Evolutionary conservation across 2,113 vertebrate species (phyloP).

Genomic region (human): GRCh38 chr5:118099501-118100000

Average conservation of each 20-base stretch:
- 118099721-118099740: not conserved
- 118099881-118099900: not conserved
- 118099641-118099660: not conserved
- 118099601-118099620: not conserved
- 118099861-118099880: not conserved
- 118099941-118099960: not conserved
- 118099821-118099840: not conserved
- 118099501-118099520: not conserved
- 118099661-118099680: not conserved
- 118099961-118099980: not conserved
- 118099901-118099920: not conserved
- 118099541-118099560: not conserved
- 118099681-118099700: not conserved
- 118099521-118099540: not conserved
- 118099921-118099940: not conserved
- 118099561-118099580: not conserved
- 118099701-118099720: not conserved
- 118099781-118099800: not conserved
- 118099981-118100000: not conserved
- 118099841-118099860: not conserved
- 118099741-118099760: not conserved
- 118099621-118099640: not conserved
- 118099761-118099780: not conserved
- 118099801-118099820: not conserved
- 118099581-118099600: not conserved